Percentiles rank a stretch among this genome's conserved stretches.
These are phyloP conservation scores for Tychaedon coryphoeus DNA, from an alignment of 2,113 vertebrate species.

Conservation along the genomic window DNA sequence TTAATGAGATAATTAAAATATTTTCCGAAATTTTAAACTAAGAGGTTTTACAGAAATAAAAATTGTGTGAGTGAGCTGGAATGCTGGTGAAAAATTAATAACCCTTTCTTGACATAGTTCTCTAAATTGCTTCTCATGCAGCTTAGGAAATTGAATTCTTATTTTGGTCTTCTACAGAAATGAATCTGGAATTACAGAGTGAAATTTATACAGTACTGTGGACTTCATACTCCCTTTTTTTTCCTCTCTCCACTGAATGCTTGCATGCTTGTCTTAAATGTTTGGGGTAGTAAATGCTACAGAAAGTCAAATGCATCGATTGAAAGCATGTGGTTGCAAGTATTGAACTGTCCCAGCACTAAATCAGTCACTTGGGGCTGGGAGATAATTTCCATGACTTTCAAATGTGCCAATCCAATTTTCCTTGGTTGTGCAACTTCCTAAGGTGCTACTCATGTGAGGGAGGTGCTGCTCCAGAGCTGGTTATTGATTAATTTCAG, in stretches of 20 bases:
- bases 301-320: background rate
- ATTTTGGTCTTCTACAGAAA: background rate
- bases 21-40: background rate
- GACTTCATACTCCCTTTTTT: background rate
- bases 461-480: background rate
- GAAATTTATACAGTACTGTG: background rate
- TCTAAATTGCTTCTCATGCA: background rate
- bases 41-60: background rate
- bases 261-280: background rate
- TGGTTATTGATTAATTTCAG: background rate
- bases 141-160: background rate
- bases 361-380: background rate
- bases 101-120: background rate
- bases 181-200: background rate
- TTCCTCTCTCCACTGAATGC: background rate
- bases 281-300: background rate
- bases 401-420: background rate
- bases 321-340: background rate
- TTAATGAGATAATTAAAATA: background rate
- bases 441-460: background rate
- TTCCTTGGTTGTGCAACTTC: background rate
- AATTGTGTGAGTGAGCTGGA: background rate
- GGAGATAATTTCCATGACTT: background rate
- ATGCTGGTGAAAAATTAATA: constrained; percentile 5
- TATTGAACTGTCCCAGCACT: background rate